These are phyloP conservation scores for Neodiprion pinetum DNA, from an alignment of 1,140 invertebrate genomes.

Conservation along the genomic window DNA sequence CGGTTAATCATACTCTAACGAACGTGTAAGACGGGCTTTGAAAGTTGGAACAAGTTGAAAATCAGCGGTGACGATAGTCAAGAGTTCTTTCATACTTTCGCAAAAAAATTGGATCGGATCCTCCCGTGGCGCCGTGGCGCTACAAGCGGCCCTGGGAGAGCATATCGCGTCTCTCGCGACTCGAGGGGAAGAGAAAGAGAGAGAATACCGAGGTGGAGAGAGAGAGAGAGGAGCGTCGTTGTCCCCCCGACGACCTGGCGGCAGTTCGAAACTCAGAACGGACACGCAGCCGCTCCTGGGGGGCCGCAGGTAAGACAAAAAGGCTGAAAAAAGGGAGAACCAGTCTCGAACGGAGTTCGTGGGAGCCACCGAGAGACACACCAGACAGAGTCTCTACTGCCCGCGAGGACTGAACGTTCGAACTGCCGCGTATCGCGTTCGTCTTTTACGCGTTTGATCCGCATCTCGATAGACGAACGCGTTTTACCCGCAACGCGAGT, in stretches of 20 bases:
- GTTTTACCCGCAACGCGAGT: background rate
- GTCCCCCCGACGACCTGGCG: background rate
- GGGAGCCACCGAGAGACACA: constrained; percentile 11
- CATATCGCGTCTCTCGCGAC: background rate
- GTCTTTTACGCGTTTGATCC: background rate
- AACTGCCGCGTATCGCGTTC: background rate
- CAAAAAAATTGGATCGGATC: too few relatives aligned
- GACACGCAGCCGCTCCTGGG: background rate
- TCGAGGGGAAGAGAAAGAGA: background rate
- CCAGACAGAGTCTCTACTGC: background rate
- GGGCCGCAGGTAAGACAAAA: constrained; percentile 44
- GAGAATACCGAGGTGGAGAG: constrained; percentile 14
- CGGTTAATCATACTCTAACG: too few relatives aligned
- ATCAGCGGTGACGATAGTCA: too few relatives aligned
- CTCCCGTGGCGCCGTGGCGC: background rate
- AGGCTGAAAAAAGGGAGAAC: constrained; percentile 55
- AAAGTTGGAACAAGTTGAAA: background rate
- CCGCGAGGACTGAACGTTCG: background rate
- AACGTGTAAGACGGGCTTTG: too few relatives aligned
- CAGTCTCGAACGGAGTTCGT: constrained; percentile 48
- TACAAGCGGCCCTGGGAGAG: background rate
- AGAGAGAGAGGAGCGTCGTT: constrained; percentile 10
- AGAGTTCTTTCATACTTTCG: too few relatives aligned
- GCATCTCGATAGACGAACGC: too few relatives aligned
- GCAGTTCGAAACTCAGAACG: background rate